phyloP scores from a whole-genome alignment of 2,888 invertebrate genomes.

The Podotricha telesiphe region DNA sequence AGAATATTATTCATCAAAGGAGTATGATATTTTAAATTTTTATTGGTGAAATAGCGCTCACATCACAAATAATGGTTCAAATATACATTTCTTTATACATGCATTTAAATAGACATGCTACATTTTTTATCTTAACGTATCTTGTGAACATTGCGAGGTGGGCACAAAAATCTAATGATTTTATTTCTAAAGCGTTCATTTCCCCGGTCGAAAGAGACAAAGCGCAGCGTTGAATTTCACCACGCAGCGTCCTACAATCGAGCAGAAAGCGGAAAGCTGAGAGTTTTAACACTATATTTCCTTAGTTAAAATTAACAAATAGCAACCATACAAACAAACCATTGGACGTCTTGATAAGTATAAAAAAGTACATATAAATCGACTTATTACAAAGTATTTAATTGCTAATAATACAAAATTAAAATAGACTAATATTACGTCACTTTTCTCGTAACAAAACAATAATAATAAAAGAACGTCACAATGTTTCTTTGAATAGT shows the following conservation, averaged over 20 bases:
- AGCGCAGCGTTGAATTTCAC: no score
- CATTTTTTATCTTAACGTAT: no score
- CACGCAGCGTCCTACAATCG: no score
- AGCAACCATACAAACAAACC: no score
- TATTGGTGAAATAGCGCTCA: neutral
- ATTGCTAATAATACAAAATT: neutral
- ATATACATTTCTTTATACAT: neutral
- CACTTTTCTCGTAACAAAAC: neutral
- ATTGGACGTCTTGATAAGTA: neutral
- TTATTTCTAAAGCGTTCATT: no score
- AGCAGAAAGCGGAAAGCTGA: no score
- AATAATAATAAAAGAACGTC: neutral
- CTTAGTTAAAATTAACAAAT: no score
- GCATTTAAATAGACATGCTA: no score
- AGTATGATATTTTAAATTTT: constrained; percentile 3
- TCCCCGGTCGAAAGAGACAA: no score
- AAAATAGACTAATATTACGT: neutral
- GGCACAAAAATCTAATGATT: no score
- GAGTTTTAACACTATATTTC: no score
- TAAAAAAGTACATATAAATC: neutral
- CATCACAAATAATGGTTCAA: neutral
- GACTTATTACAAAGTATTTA: neutral
- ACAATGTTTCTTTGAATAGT: constrained; percentile 16
- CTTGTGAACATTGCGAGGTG: no score
- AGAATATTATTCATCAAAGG: constrained; percentile 4